Evolutionary conservation across 35 echinoderm and acorn worm species (phyloP), one percentile per base, ranked within the genome.

Genomic region (Heliocidaris tuberculata): DNA sequence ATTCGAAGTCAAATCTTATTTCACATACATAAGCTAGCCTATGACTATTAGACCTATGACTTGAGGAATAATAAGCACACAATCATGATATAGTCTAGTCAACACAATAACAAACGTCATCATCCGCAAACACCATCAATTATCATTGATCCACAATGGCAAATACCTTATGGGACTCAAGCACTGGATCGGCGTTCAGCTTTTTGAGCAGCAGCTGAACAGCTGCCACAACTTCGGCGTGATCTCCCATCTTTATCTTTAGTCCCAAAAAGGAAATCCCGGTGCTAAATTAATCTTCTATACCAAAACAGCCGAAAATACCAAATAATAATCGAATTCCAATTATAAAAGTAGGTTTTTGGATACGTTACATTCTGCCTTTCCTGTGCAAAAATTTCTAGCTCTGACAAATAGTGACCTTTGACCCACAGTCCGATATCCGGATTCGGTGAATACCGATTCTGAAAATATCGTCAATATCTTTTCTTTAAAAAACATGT

Each of bases 201-300:
- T 89, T 89, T 9, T 89, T 32, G 31, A 32, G 87, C 5, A 47
- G 31, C 2, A 21, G 31, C 7, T 89, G 29, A 89, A 89, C 87
- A 89, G 87, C 87, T 89, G 87, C 47, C 31, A 89, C 87, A 89
- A 42, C 29, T 89, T 89, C 31, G 87, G 31, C 87, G 87, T 89
- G 87, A 89, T 89, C 87, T 89, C 12, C 87, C 87, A 89, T 89
- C 87, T 89, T 47, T 89, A 32, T 89, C 29, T 32, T 48, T 5
- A 2, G 47, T 12, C 87, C 5, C 12, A 88, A 47, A 89, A 31
- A 15, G 19, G 87, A 8, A 89, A 47, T 89, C 19, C 6, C 31
- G 11, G 19, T 32, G 31, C 87, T 6, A 4, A 89, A 89, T 32
- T 19, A 48, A 89, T 35, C 87, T 32, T 89, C 31, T 31, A 89